These are phyloP conservation scores for Apeltes quadracus DNA, from an alignment of 2,113 vertebrate species.

Conservation along the genomic window DNA sequence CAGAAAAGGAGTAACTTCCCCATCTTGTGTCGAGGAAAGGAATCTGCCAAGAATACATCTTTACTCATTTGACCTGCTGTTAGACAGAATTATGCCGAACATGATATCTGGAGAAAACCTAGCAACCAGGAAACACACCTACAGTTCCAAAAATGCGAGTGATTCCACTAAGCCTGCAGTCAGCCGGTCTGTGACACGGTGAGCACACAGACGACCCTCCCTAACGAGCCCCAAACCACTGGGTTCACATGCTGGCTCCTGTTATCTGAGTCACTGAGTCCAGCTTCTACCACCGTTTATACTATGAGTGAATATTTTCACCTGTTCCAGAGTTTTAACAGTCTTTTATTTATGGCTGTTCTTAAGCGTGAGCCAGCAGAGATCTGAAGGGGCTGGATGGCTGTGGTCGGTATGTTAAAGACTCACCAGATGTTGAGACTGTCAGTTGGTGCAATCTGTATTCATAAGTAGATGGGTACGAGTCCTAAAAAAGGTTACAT, in stretches of 20 bases:
- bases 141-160: not conserved
- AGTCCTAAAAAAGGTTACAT: not conserved
- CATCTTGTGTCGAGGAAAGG: not conserved
- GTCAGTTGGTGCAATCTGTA: not conserved
- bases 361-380: not conserved
- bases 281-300: too few species aligned
- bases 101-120: not conserved
- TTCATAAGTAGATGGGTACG: not conserved
- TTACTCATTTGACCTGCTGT: not conserved
- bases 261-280: conserved; percentile 15
- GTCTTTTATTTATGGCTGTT: not conserved
- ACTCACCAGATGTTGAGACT: not conserved
- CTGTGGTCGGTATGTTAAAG: not conserved
- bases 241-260: conserved; percentile 22
- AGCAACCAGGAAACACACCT: not conserved
- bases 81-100: not conserved
- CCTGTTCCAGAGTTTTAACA: not conserved
- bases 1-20: conserved; percentile 7
- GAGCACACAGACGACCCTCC: not conserved
- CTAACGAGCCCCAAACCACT: not conserved
- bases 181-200: not conserved
- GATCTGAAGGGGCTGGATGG: not conserved
- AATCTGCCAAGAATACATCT: not conserved
- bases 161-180: not conserved
- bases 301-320: not conserved